Conservation (phyloP, 2,113 vertebrate genomes). For the Rynchops niger region DNA sequence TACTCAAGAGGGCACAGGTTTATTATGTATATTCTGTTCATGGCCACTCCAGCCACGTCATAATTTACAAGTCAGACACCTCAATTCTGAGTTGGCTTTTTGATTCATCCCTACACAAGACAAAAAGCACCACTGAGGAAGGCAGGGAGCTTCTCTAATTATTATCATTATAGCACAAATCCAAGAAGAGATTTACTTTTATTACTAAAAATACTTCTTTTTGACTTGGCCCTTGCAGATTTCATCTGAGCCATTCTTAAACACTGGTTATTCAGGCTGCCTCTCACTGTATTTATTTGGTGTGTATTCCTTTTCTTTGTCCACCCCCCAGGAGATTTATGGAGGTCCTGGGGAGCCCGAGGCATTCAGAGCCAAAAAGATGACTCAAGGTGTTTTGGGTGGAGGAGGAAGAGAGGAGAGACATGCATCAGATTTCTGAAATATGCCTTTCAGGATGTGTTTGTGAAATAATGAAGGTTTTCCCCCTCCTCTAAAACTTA, state of each 20-base stretch:
- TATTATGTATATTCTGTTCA: neutral
- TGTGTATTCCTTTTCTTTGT: neutral
- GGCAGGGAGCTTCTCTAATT: neutral
- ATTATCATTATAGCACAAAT: neutral
- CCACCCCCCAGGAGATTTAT: neutral
- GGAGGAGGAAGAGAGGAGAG: neutral
- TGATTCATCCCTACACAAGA: neutral
- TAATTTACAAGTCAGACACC: neutral
- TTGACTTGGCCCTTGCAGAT: neutral
- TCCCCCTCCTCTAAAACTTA: neutral
- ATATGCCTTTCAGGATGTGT: neutral
- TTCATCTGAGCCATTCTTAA: neutral
- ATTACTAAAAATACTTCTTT: neutral
- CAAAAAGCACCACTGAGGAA: neutral
- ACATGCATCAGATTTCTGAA: neutral
- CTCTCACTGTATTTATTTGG: neutral
- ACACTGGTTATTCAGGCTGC: neutral
- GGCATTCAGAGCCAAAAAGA: neutral
- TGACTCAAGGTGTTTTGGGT: neutral
- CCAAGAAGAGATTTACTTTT: neutral
- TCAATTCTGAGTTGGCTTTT: neutral
- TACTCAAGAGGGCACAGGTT: neutral
- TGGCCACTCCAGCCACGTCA: neutral
- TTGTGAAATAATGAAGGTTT: neutral
- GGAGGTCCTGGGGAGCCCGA: rapidly evolving